Evolutionary conservation across 1,140 invertebrate genomes (phyloP), one percentile per base, ranked within the genome.

Genomic region (Conus betulinus): DNA sequence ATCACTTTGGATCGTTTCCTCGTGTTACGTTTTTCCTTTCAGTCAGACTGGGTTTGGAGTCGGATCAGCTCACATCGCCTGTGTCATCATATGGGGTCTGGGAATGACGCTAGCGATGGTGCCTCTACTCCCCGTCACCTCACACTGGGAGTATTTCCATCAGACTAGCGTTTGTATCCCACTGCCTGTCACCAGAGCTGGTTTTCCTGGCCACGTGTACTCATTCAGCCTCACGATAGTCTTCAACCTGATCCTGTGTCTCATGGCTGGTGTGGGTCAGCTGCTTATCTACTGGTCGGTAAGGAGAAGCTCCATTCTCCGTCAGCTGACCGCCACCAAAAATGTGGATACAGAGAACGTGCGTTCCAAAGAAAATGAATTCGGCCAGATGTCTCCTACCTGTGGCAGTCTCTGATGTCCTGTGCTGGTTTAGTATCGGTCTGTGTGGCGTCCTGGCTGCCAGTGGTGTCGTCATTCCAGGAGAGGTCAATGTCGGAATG

Each of bases 81-180:
- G 81, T 83, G 23, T n/a, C 15, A 15, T 39, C 23, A 39, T 78
- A 39, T 83, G 81, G 81, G 23, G 27, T 13, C 5, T 55, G 23
- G 81, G 81, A 17, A 2, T 83, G 10, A 15, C 13, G 13, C 53
- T 83, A 52, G 81, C 27, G 15, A 55, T 20, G 4, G 53, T 52
- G 20, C 81, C 81, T 83, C 53, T 51, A 7, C 52, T 83, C 4
- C 81, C 53, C 53, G n/a, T 53, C 23, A 83, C 81, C 3, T 83
- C 81, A 83, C 81, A 83, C 53, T 83, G 81, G 81, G 25, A 83
- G 81, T 83, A 51, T 83, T 83, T 39, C 81, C 20, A 52, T 5
- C 81, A 83, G 52, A 83, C 81, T 17, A n/a, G 81, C 53, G 52
- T 83, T 53, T 83, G 81, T 83, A 53, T 83, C 20, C 81, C 81